Evolutionary conservation across 2,888 invertebrate genomes (phyloP), one percentile per base, ranked within the genome.

Genomic region (Lottia scabra): DNA sequence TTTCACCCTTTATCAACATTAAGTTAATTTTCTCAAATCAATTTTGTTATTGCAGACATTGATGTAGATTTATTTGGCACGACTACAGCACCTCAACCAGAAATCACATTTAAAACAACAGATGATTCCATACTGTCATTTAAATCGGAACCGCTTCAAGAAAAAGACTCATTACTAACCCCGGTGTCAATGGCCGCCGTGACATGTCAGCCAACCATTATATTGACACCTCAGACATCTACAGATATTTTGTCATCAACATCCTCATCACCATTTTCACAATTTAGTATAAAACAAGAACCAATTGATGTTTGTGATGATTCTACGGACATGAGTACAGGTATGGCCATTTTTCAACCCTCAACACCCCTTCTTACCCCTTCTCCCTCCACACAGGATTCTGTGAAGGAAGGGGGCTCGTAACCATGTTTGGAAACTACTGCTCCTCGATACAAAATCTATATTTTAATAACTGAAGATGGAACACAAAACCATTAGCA

Each of bases 51-150:
- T 76, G 16, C 79, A 95, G 96, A 96, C 85, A 95, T 96, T 94
- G 96, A 96, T 89, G 82, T 85, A 1, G 96, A 96, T 88, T 95
- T 95, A 89, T 95, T 95, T 90, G 94, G 95, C 73, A 93, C 94
- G 73, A 94, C 95, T 87, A 75, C 75, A 45, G 81, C 81, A 48
- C 73, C 77, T 82, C 13, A 93, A 95, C 77, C 12, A 2, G 56
- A 56, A 23, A 56, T 56, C 19, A 23, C 56, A 56, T 56, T 56
- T 23, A 56, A 56, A 56, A 19, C 19, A 2, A 23, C 19, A 56
- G 23, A 56, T 56, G 56, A 56, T 23, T 23, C 19, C 56, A 56
- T 56, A 19, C 93, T 95, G 88, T 92, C 92, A 84, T 90, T 91
- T 70, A 92, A 92, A 27, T 91, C 92, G 56, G 56, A 56, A 56